phyloP scores from a whole-genome alignment of 2,888 invertebrate species.

The Rambutsinella grinnellia region DNA sequence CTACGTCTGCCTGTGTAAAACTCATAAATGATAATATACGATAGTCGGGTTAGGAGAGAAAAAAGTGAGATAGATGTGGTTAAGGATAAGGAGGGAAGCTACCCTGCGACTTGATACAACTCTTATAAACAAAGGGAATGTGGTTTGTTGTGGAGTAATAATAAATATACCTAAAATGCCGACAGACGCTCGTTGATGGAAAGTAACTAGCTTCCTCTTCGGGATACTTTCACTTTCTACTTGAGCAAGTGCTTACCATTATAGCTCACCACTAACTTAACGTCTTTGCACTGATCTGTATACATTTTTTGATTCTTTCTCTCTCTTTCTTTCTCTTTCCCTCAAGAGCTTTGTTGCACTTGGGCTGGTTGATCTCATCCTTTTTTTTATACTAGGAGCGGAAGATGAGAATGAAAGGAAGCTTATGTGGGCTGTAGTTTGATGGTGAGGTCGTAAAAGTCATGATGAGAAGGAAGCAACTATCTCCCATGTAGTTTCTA shows the following conservation, averaged over 20 bases:
- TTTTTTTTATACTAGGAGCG: too few relatives aligned
- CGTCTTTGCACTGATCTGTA: not conserved
- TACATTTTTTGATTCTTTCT: constrained; percentile 1
- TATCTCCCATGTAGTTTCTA: constrained; percentile 22
- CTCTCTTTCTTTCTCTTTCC: not conserved
- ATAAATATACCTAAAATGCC: not conserved
- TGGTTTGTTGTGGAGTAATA: not conserved
- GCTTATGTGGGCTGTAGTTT: constrained; percentile 56
- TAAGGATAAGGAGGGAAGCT: constrained; percentile 42
- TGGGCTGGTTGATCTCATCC: too few relatives aligned
- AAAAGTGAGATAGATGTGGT: constrained; percentile 38
- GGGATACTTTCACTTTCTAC: constrained; percentile 8
- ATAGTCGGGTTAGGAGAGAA: not conserved
- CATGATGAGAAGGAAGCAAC: constrained; percentile 58
- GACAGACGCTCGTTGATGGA: not conserved
- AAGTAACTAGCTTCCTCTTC: constrained; percentile 2
- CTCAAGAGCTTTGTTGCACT: constrained; percentile 4
- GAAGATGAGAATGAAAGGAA: constrained; percentile 52
- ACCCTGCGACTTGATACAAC: constrained; percentile 12
- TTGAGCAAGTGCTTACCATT: not conserved
- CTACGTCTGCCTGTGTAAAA: not conserved
- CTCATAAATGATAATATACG: not conserved
- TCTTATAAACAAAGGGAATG: not conserved
- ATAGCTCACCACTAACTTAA: not conserved
- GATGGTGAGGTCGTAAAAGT: constrained; percentile 60